phyloP scores from a whole-genome alignment of 2,797 vertebrate genomes.

The Notamacropus eugenii region DNA sequence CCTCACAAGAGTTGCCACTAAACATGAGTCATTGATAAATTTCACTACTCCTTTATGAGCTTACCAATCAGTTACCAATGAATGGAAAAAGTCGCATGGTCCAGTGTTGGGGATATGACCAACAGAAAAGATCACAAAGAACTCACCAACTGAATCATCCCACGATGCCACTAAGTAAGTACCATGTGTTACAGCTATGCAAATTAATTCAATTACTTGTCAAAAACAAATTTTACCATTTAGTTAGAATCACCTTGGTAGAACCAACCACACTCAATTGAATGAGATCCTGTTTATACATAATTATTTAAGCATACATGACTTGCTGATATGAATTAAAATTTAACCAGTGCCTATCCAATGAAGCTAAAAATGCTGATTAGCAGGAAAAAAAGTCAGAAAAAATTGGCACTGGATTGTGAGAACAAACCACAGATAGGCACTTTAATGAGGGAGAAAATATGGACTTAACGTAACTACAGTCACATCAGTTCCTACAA shows the following conservation, averaged over 20 bases:
- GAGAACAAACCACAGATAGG: conserved; percentile 55
- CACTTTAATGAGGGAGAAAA: conserved; percentile 67
- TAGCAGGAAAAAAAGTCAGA: conserved; percentile 25
- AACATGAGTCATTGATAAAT: not conserved
- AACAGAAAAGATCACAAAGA: not conserved
- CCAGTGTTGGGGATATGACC: not conserved
- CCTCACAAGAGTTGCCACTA: not conserved
- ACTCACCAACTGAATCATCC: not conserved
- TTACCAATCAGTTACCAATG: not conserved
- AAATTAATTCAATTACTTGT: not conserved
- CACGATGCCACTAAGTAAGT: not conserved
- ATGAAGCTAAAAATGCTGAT: conserved; percentile 32
- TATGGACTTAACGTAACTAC: conserved; percentile 48
- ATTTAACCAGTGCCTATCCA: not conserved
- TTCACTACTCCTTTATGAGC: not conserved
- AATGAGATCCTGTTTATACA: not conserved
- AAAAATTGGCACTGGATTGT: not conserved
- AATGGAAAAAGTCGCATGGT: not conserved
- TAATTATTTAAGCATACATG: not conserved
- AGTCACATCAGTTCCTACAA: conserved; percentile 62
- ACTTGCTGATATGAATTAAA: not conserved
- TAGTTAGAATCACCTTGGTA: not conserved
- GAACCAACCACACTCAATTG: not conserved
- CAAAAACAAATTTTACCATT: not conserved
- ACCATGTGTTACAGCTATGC: not conserved